Evolutionary conservation across 37 sponge, comb jelly and placozoan genomes (phyloP).

Genomic region (Hormiphora californensis): DNA sequence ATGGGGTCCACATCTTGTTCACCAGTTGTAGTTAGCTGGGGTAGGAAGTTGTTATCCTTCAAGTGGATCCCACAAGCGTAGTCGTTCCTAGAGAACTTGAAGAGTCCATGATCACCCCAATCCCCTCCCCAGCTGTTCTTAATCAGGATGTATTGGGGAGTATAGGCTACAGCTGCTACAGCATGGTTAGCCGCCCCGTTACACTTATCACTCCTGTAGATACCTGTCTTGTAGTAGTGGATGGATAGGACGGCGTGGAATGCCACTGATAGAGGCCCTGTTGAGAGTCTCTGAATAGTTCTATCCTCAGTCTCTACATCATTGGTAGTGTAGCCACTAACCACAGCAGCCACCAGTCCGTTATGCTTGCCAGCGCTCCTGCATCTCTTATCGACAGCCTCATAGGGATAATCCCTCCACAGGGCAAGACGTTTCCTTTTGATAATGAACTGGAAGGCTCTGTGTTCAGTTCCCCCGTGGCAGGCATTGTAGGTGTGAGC

Average conservation of each 20-base stretch:
- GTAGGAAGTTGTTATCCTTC: not conserved
- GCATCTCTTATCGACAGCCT: not conserved
- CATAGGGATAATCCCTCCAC: not conserved
- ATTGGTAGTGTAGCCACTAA: not conserved
- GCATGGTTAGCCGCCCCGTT: conserved; percentile 4
- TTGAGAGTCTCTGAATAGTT: not conserved
- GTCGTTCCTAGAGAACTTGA: not conserved
- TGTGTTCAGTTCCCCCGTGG: not conserved
- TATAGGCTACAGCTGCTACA: conserved; percentile 2
- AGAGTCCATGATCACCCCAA: conserved; percentile 7
- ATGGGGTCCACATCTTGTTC: not conserved
- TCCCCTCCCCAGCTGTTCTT: conserved; percentile 30
- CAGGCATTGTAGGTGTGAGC: conserved; percentile 20
- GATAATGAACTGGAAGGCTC: conserved; percentile 1
- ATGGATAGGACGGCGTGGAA: conserved; percentile 16
- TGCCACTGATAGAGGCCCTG: not conserved
- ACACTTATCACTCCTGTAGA: conserved; percentile 11
- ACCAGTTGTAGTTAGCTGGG: not conserved
- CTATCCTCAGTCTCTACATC: conserved; percentile 1
- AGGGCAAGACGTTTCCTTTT: not conserved
- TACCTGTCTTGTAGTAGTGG: not conserved
- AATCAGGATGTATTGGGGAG: conserved; percentile 3
- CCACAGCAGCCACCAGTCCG: not conserved
- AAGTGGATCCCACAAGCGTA: not conserved
- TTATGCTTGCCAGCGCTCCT: not conserved